Evolutionary conservation across 2,797 vertebrate species (phyloP), one percentile per base, ranked within the genome.

Genomic region (Danionella dracula): DNA sequence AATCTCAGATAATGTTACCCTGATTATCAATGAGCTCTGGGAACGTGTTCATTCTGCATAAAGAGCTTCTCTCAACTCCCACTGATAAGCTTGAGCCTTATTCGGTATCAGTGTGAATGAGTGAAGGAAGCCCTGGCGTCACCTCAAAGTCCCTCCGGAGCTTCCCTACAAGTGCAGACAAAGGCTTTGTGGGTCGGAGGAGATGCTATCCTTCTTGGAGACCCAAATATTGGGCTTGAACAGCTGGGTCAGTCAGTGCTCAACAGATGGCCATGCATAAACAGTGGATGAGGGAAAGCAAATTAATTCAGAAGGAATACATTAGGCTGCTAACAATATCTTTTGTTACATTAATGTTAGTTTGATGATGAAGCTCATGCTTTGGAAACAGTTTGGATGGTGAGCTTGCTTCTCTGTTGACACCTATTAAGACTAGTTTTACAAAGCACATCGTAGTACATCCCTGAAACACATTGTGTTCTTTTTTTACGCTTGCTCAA

Each of bases 91-190:
- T 13, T 4, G 5, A 23, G 41, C 16, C 51, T 73, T 74, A 71
- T 60, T 66, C 34, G 27, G 74, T 78, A 69, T 74, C 54, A 62
- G 68, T 73, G 72, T 76, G 70, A 80, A 85, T 68, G 72, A 73
- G 68, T 55, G 15, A 56, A 58, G 44, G 70, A 81, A 59, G 76
- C 76, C 71, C 31, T 82, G 76, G 77, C 70, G 77, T 80, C 80
- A 77, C 71, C 68, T 56, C 37, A 56, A 76, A 73, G 62, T 71
- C 68, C 50, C 65, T 56, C 31, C 38, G 59, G 7, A 16, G 9
- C 73, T 77, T 38, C 55, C 55, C n/a, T 44, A 19, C 35, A 19
- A 41, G 50, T 37, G 19, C 49, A 75, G 57, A 82, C 81, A 81
- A 81, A 81, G 72, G 76, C 45, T 59, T 45, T 27, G 16, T 59